phyloP scores from a whole-genome alignment of 2,888 invertebrate species.

The Cephus pygmeus region DNA sequence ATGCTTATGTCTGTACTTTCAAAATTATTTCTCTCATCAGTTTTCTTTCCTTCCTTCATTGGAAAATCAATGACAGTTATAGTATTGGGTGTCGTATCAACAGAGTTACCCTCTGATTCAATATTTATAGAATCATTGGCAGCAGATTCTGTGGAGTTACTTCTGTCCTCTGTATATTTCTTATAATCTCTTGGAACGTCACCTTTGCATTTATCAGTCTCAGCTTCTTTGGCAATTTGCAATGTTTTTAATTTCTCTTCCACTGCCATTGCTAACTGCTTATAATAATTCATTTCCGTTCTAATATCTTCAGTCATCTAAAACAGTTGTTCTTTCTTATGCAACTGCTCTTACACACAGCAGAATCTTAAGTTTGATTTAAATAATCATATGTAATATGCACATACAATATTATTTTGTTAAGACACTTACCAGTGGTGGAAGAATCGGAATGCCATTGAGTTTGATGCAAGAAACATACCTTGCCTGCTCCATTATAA shows the following conservation, averaged over 20 bases:
- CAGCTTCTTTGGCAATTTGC: conserved; percentile 22
- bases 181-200: background rate
- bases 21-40: background rate
- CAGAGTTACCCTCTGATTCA: conserved; percentile 26
- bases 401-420: background rate
- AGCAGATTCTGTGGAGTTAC: conserved; percentile 15
- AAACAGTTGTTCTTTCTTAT: background rate
- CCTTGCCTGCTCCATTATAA: conserved; percentile 33
- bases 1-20: conserved; percentile 18
- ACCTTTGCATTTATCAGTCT: conserved; percentile 12
- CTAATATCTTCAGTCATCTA: conserved; percentile 75
- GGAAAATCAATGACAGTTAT: conserved; percentile 20
- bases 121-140: conserved; percentile 28
- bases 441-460: conserved; percentile 79
- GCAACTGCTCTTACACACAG: background rate
- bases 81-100: conserved; percentile 11
- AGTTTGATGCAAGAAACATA: conserved; percentile 80
- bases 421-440: conserved; percentile 75
- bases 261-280: conserved; percentile 74
- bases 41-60: conserved; percentile 14
- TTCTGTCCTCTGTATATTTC: conserved; percentile 8
- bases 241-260: conserved; percentile 70
- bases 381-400: background rate
- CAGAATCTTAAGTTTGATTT: background rate
- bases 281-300: conserved; percentile 76